Evolutionary conservation across 2,113 vertebrate species (phyloP).

Genomic region (Chunga burmeisteri): DNA sequence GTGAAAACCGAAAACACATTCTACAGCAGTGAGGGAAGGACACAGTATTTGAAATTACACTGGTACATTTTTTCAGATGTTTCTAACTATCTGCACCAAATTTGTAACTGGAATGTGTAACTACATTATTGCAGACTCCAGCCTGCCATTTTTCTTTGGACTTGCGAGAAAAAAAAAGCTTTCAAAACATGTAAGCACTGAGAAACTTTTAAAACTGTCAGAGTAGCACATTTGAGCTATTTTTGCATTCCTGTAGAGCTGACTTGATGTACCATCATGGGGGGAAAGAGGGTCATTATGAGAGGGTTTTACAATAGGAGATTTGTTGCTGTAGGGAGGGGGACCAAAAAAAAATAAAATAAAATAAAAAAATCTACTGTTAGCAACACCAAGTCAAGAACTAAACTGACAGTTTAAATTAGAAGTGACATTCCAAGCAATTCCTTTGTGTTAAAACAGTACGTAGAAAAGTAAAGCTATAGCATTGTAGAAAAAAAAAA

Average conservation of each 20-base stretch:
- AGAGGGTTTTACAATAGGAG: not conserved
- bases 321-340: not conserved
- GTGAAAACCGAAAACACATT: accelerated
- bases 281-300: not conserved
- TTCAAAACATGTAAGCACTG: not conserved
- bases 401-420: not conserved
- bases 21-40: not conserved
- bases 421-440: not conserved
- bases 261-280: not conserved
- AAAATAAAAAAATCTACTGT: not conserved
- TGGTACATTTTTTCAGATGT: not conserved
- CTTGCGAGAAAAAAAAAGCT: not conserved
- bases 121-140: not conserved
- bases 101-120: not conserved
- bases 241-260: not conserved
- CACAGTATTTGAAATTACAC: not conserved
- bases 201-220: not conserved
- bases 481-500: not conserved
- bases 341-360: not conserved
- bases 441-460: not conserved
- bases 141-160: not conserved
- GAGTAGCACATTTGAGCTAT: not conserved
- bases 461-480: not conserved
- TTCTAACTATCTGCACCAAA: not conserved
- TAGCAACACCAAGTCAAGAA: not conserved